Evolutionary conservation across 2,888 invertebrate genomes (phyloP), one percentile per base, ranked within the genome.

Genomic region (Acronicta psi): DNA sequence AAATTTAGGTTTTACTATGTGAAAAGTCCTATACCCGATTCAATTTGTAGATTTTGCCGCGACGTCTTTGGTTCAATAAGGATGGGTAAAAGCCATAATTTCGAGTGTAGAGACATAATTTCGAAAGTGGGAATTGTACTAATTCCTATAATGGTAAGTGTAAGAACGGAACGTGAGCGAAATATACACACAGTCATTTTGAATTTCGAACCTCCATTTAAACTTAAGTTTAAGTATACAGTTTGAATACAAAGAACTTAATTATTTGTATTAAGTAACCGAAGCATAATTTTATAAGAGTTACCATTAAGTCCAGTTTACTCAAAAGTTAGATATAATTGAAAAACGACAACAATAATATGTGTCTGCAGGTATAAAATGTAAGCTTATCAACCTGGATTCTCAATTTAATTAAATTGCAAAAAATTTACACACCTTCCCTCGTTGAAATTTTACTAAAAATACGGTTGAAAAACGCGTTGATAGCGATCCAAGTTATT

Each of bases 121-220:
- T 8, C n/a, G 8, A 50, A 50, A 34, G 17, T 41, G 38, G 44
- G 18, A 69, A 54, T 25, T 57, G 25, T 53, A 23, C 44, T 69
- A 45, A 69, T 46, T 25, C 46, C 37, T 43, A 37, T 73, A 54
- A 61, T 59, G 1, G n/a, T 5, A 31, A n/a, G 31, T 31, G 51
- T 60, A 45, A 58, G 58, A 53, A 36, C 44, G 40, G 18, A 42
- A 71, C 75, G 61, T 70, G 67, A 72, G 51, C 17, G 7, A 64
- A 64, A 69, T 72, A 37, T 59, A 59, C 36, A 36, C 14, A 25
- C 42, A 31, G 14, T 14, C 9, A n/a, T 45, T 20, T 29, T 11
- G 29, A 29, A 4, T 29, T 6, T 29, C n/a, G n/a, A 38, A 45
- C 37, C 34, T 34, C 14, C 25, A 45, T 54, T 52, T 41, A 49